phyloP scores from a whole-genome alignment of 2,113 vertebrate genomes.

The Tretioscincus oriximinensis region DNA sequence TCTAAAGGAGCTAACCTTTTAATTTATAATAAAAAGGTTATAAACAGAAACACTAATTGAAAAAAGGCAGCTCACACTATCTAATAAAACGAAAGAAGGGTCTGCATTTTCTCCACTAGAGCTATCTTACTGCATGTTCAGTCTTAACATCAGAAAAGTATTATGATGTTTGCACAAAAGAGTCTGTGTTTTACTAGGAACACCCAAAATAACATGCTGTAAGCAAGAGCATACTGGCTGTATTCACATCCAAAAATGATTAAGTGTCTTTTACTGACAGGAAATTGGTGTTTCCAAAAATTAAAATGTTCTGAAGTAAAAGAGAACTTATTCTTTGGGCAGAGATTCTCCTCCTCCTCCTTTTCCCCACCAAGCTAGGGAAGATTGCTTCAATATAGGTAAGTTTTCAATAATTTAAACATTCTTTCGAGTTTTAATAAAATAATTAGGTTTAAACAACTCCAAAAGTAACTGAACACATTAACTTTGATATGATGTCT shows the following conservation, averaged over 20 bases:
- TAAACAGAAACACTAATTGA: conserved; percentile 64
- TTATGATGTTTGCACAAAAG: conserved; percentile 86
- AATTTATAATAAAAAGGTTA: conserved; percentile 38
- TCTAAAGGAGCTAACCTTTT: conserved; percentile 70
- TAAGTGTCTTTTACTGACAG: conserved; percentile 57
- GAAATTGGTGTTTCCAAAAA: conserved; percentile 44
- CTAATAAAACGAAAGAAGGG: conserved; percentile 64
- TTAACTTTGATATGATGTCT: background rate
- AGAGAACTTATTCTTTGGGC: conserved; percentile 18
- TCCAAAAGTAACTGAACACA: background rate
- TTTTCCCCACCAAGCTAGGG: background rate
- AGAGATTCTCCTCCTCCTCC: background rate
- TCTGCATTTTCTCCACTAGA: conserved; percentile 73
- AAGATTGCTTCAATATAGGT: conserved; percentile 55
- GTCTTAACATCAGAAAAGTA: conserved; percentile 76
- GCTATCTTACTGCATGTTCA: conserved; percentile 77
- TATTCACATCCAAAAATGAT: conserved; percentile 63
- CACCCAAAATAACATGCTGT: conserved; percentile 73
- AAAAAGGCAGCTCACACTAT: conserved; percentile 62
- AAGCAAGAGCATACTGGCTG: conserved; percentile 66
- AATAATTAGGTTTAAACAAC: background rate
- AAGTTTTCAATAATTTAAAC: conserved; percentile 37
- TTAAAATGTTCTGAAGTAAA: conserved; percentile 40
- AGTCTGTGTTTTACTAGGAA: conserved; percentile 82
- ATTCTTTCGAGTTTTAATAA: background rate